A percentile compares a stretch with the other conserved stretches of the same genome.
Conservation (phyloP, 2,113 vertebrate species). For the Pterophyllum scalare region DNA sequence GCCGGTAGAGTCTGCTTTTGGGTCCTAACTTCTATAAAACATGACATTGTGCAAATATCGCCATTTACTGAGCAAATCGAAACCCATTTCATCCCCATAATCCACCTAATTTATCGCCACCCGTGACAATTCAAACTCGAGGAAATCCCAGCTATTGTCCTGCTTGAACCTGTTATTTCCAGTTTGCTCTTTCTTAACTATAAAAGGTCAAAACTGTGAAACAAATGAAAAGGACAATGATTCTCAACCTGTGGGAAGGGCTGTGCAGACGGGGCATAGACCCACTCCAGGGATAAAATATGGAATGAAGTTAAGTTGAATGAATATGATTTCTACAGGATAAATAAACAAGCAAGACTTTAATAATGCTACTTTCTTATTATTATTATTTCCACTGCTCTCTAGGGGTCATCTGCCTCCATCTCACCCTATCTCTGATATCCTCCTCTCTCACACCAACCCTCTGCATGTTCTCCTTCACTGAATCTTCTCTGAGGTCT, state of each 20-base stretch:
- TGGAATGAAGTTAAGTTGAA: not conserved
- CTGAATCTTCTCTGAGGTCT: not conserved
- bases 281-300: not conserved
- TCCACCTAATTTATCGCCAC: not conserved
- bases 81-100: constrained; percentile 1
- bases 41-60: not conserved
- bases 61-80: not conserved
- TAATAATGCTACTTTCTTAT: not conserved
- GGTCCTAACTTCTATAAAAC: not conserved
- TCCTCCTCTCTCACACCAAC: not conserved
- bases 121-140: not conserved
- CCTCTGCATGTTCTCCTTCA: not conserved
- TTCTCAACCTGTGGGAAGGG: not conserved
- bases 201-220: constrained; percentile 2
- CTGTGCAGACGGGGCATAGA: not conserved
- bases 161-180: not conserved
- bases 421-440: not conserved
- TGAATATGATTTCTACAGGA: not conserved
- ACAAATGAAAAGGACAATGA: not conserved
- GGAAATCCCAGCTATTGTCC: not conserved
- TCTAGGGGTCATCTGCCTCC: not conserved
- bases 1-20: not conserved
- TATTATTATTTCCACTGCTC: not conserved
- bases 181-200: not conserved
- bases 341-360: not conserved